A percentile compares a stretch with the other conserved stretches of the same genome.
Evolutionary conservation across 2,113 vertebrate genomes (phyloP).

Genomic region (Daboia siamensis): DNA sequence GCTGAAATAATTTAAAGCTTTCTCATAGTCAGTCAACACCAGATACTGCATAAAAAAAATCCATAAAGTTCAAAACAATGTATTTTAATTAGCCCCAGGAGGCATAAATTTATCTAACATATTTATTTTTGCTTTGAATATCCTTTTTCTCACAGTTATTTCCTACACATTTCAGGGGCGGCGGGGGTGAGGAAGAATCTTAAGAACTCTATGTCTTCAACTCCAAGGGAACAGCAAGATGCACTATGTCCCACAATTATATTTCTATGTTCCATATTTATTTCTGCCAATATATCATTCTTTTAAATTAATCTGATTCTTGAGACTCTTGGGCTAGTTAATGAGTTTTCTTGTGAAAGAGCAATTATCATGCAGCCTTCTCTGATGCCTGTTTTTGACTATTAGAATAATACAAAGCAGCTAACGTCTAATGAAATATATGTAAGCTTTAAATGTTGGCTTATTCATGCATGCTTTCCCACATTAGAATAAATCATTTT

Average conservation of each 20-base stretch:
- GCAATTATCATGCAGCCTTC: background rate
- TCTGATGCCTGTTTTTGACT: conserved; percentile 1
- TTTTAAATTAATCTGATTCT: background rate
- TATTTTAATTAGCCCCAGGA: background rate
- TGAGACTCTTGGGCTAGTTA: background rate
- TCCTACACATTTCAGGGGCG: background rate
- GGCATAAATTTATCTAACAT: background rate
- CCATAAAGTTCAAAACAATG: background rate
- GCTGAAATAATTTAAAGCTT: background rate
- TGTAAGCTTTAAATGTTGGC: background rate
- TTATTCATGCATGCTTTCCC: conserved; percentile 7
- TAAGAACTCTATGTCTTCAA: background rate
- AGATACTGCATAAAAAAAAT: background rate
- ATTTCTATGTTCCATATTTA: background rate
- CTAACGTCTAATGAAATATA: background rate
- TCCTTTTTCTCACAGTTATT: background rate
- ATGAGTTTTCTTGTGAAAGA: background rate
- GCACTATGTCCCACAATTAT: background rate
- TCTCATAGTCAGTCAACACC: background rate
- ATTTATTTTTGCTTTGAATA: background rate
- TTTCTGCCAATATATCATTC: background rate
- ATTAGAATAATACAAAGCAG: background rate
- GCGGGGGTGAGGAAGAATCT: too few relatives aligned
- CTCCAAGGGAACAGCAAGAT: background rate
- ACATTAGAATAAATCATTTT: conserved; percentile 19